Conservation (phyloP, 2,797 vertebrate species). For the Lagocephalus sceleratus region DNA sequence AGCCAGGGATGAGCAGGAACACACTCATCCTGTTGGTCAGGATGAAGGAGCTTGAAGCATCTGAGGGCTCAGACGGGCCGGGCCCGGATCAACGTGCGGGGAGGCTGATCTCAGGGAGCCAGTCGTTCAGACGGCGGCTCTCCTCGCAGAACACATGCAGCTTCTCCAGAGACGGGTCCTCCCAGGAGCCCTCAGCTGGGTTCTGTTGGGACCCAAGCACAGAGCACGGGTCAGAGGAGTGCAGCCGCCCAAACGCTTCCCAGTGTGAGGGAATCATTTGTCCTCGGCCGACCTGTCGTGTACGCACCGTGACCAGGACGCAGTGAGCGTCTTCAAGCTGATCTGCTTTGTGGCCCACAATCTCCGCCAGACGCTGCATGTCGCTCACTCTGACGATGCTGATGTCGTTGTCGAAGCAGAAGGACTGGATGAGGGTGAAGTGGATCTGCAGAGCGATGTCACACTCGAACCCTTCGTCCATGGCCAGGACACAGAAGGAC, state of each 20-base stretch:
- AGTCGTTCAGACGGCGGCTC: conserved; percentile 83
- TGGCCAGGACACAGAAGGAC: conserved; percentile 87
- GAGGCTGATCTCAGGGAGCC: conserved; percentile 89
- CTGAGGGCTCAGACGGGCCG: conserved; percentile 32
- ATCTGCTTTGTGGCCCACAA: conserved; percentile 78
- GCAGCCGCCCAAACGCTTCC: neutral
- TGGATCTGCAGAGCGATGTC: conserved; percentile 96
- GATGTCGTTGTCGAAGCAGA: conserved; percentile 96
- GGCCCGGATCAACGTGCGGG: conserved; percentile 78
- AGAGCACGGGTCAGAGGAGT: conserved; percentile 42
- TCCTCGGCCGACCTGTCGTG: neutral
- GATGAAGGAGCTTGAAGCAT: conserved; percentile 64
- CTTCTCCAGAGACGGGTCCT: conserved; percentile 78
- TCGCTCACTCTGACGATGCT: conserved; percentile 90
- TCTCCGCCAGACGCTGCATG: conserved; percentile 79
- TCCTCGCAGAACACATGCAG: conserved; percentile 80
- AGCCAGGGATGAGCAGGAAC: conserved; percentile 82
- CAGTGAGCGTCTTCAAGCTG: conserved; percentile 85
- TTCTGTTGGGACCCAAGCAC: conserved; percentile 53
- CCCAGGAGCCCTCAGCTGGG: conserved; percentile 72
- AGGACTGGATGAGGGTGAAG: conserved; percentile 96
- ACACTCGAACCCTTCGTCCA: conserved; percentile 25
- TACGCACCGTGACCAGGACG: conserved; percentile 90
- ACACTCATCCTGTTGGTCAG: conserved; percentile 70
- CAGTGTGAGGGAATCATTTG: too few relatives aligned